phyloP scores from a whole-genome alignment of 2,888 invertebrate genomes.

The Chirona hameri region DNA sequence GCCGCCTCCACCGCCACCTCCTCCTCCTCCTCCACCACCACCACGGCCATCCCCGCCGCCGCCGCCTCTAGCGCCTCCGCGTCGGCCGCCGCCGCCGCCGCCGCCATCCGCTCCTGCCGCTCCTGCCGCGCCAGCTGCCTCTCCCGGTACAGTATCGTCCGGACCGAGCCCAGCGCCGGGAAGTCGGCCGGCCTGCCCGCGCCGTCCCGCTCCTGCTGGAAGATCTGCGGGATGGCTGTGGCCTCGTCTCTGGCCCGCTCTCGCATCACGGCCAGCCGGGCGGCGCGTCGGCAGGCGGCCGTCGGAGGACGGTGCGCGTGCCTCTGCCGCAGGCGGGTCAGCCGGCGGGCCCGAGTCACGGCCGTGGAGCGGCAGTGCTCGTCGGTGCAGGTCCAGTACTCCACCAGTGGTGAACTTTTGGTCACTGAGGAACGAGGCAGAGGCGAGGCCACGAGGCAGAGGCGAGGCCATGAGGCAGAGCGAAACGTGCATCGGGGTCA shows the following conservation, averaged over 20 bases:
- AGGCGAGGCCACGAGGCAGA: too few species aligned
- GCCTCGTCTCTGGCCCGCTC: background rate
- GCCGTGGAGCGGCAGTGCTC: background rate
- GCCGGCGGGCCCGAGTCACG: background rate
- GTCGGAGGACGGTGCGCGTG: background rate
- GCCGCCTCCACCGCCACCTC: too few species aligned
- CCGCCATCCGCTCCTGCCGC: background rate
- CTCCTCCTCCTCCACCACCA: too few species aligned
- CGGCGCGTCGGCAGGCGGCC: background rate
- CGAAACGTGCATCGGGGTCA: too few species aligned
- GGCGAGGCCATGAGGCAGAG: too few species aligned
- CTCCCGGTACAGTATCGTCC: background rate
- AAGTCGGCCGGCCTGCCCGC: background rate
- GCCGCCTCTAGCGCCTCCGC: too few species aligned
- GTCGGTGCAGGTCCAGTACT: background rate
- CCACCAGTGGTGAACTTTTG: background rate
- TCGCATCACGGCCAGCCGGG: background rate
- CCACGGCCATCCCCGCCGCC: too few species aligned
- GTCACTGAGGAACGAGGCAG: background rate
- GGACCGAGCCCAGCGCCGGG: background rate
- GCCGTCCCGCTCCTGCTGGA: background rate
- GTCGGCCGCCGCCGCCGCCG: background rate
- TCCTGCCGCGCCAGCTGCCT: background rate
- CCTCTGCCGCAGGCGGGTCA: background rate
- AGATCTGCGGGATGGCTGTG: conserved; percentile 9